Percentiles rank a stretch among this genome's conserved stretches.
Conservation (phyloP, 2,113 vertebrate genomes). For the Mungos mungo region DNA sequence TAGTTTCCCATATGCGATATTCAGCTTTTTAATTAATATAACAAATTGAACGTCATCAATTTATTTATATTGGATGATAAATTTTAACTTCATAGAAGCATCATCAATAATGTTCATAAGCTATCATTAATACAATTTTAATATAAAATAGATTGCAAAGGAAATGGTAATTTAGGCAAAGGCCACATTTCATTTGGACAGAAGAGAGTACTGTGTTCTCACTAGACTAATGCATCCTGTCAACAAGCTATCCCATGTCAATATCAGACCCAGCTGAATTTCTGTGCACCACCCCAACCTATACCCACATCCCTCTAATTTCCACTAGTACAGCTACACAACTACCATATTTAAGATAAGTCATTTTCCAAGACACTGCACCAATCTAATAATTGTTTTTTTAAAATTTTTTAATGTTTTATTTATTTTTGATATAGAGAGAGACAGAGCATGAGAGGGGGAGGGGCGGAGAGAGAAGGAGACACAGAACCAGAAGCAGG, state of each 20-base stretch:
- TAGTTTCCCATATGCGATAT: not conserved
- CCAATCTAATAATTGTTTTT: not conserved
- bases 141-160: not conserved
- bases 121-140: not conserved
- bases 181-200: not conserved
- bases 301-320: not conserved
- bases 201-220: not conserved
- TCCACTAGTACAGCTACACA: not conserved
- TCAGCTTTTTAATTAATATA: not conserved
- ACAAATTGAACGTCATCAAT: not conserved
- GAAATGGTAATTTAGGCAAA: not conserved
- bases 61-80: not conserved
- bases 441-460: no score
- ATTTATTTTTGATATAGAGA: no score
- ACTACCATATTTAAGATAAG: not conserved
- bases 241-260: not conserved
- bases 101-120: not conserved
- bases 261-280: not conserved
- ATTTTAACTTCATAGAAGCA: not conserved
- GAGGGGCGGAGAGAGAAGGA: no score
- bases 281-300: not conserved
- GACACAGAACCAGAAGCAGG: no score
- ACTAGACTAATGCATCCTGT: not conserved
- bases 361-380: not conserved
- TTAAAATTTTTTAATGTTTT: no score